Evolutionary conservation across 1,140 invertebrate species (phyloP), one percentile per base, ranked within the genome.

Genomic region (Anagrus nilaparvatae): DNA sequence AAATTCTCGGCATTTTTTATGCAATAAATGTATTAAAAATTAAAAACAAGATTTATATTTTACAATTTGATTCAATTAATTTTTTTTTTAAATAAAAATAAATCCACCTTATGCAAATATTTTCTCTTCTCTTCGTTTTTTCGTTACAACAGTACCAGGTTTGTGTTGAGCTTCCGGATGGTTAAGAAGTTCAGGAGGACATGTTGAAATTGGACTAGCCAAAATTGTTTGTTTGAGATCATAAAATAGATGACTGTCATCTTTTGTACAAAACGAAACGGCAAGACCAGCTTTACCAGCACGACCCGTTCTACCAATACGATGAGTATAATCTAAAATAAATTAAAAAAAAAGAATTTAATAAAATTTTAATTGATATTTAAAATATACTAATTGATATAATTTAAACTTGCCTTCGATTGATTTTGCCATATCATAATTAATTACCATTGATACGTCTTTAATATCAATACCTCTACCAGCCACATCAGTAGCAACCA

Each of bases 381-480:
- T 41, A 25, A 16, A 40, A 35, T 9, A 8, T 35, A 16, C 30
- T 14, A 31, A 7, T 27, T 31, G 14, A 10, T 31, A n/a, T 10
- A 16, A 8, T 31, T 10, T 8, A 5, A 31, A 31, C 6, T 51
- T 66, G 82, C 82, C 82, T 78, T 98, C 94, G 60, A 99, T 98
- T 36, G 82, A 82, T 67, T 99, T 99, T 1, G 95, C 93, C 96
- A 99, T 99, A 64, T 99, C 97, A 53, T 99, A 99, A 67, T 99
- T 99, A 50, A 98, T 94, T 45, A 97, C 94, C 67, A 97, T 77
- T 1, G 92, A 95, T 0, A 99, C 96, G 68, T 99, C 95, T 64
- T 97, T 97, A 55, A 99, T 97, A 59, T 99, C 96, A 49, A 99
- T 99, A 92, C 97, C 97, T 79, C 96, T 84, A 52, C 96, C 96